Base-by-base conservation (phyloP, 2,113 vertebrate species). In the Oryzias melastigma region DNA sequence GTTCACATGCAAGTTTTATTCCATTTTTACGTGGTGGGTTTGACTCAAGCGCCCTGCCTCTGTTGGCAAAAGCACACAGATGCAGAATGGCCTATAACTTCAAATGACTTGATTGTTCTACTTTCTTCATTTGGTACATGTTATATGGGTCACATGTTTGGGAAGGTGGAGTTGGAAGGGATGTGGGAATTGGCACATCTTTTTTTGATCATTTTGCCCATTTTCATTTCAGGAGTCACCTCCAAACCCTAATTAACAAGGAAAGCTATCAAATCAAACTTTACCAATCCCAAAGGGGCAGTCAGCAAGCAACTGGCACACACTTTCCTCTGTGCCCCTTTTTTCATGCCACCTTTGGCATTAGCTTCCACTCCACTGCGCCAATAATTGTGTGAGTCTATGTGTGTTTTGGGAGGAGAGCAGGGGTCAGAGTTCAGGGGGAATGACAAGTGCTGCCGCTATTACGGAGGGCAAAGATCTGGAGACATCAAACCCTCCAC, bases 191-290 rank as follows among this genome's bases (percentile, higher is more conserved):
- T 87, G 79, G 82, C 82, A 81, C 71, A 71, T 84, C 82, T 73
- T 86, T 87, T 86, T 85, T 86, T 80, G 76, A 87, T 75, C 68
- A 75, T 81, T 87, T 87, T 90, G 83, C 85, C 83, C 80, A 82
- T 85, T 90, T 87, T 75, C 75, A 69, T 79, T 87, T 77, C 80
- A 81, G 67, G 87, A 88, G 85, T 90, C 88, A 89, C 88, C 88
- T 85, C 87, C 87, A 89, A 88, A 85, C 81, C 85, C 84, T 87
- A 87, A 90, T 90, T 90, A 88, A 90, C 83, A 75, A 82, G 80
- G 55, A 85, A 80, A 83, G 81, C 83, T 80, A 87, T 90, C 82
- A 88, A 90, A 87, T 90, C 83, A 88, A 89, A 90, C 84, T 88
- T 87, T 65, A 86, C 56, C 68, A 82, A 74, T 87, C 88, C 81